These are phyloP conservation scores for Carollia perspicillata DNA, from an alignment of 2,113 vertebrate species.

Conservation along the genomic window DNA sequence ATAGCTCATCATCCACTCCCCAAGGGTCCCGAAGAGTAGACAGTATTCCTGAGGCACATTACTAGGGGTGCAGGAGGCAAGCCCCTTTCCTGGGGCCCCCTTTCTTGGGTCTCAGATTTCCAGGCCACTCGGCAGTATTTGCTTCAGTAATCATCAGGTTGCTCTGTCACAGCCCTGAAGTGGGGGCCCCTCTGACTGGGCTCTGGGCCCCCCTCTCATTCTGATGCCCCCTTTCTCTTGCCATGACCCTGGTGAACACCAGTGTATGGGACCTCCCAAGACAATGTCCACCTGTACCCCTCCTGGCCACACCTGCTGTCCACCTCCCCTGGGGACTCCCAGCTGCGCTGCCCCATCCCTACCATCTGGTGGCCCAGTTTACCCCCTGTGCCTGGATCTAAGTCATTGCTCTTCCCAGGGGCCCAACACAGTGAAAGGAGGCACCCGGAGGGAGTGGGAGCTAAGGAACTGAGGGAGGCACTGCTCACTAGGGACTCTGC, in stretches of 20 bases:
- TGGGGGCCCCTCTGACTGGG: neutral
- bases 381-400: neutral
- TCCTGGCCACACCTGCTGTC: neutral
- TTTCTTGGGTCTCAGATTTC: neutral
- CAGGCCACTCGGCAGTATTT: neutral
- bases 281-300: neutral
- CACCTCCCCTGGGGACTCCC: neutral
- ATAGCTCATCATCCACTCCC: neutral
- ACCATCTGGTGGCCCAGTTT: neutral
- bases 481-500: neutral
- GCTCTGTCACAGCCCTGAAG: neutral
- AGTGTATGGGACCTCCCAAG: neutral
- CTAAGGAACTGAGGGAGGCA: neutral
- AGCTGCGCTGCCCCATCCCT: neutral
- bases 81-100: neutral
- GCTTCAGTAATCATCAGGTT: neutral
- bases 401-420: neutral
- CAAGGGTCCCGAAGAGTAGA: neutral
- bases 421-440: neutral
- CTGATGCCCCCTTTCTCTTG: neutral
- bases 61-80: fast-evolving
- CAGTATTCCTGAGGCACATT: neutral
- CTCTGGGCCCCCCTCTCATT: neutral
- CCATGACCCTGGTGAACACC: neutral
- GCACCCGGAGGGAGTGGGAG: neutral